These are phyloP conservation scores for Gadus chalcogrammus DNA, from an alignment of 2,113 vertebrate genomes.

Conservation along the genomic window DNA sequence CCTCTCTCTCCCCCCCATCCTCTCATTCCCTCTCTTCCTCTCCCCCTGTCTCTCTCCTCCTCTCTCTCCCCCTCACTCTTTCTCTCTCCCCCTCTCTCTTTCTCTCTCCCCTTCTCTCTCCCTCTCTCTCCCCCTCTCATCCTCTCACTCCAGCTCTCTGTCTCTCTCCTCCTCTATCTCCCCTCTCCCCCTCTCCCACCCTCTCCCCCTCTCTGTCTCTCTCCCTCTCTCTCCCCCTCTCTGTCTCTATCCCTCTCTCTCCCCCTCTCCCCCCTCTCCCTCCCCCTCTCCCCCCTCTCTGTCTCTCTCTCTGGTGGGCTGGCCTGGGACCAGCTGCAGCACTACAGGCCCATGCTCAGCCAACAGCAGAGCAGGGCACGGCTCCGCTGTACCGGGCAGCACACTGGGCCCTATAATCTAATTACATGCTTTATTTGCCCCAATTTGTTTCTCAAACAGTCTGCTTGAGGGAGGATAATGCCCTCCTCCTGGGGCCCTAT, in stretches of 20 bases:
- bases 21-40: too few species aligned
- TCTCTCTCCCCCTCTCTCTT: too few species aligned
- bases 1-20: slow-evolving; percentile 3
- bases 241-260: too few species aligned
- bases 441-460: slow-evolving; percentile 99
- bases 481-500: slow-evolving; percentile 75
- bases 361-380: slow-evolving; percentile 37
- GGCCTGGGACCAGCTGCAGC: not conserved
- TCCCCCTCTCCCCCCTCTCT: slow-evolving; percentile 32
- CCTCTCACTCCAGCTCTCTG: too few species aligned
- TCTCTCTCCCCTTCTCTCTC: slow-evolving; percentile 11
- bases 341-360: slow-evolving; percentile 25
- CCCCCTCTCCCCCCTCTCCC: too few species aligned
- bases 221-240: not conserved
- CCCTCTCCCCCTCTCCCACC: too few species aligned
- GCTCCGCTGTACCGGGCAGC: slow-evolving; percentile 9
- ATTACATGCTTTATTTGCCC: slow-evolving; percentile 98
- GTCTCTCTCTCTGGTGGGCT: slow-evolving; percentile 49
- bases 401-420: slow-evolving; percentile 87
- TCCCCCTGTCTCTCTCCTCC: too few species aligned
- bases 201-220: not conserved
- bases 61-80: too few species aligned
- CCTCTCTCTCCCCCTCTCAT: too few species aligned
- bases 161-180: too few species aligned
- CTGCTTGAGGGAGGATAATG: slow-evolving; percentile 83